phyloP scores from a whole-genome alignment of 2,888 invertebrate species.

The Drosophila melanocephala region DNA sequence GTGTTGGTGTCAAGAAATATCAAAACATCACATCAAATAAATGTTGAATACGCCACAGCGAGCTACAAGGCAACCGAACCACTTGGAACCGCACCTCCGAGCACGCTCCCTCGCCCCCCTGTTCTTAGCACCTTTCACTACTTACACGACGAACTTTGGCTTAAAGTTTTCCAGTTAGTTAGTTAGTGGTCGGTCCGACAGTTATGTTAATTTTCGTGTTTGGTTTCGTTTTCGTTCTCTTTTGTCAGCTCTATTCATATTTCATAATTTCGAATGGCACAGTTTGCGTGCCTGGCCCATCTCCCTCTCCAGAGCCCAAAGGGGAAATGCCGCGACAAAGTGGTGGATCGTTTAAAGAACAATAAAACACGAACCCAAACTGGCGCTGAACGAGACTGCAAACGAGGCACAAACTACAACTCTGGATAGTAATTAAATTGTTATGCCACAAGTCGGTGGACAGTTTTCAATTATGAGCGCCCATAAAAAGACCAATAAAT shows the following conservation, averaged over 20 bases:
- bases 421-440: slow-evolving; percentile 76
- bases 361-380: slow-evolving; percentile 72
- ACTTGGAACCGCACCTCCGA: slow-evolving; percentile 18
- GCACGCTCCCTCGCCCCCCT: slow-evolving; percentile 17
- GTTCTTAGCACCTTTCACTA: slow-evolving; percentile 66
- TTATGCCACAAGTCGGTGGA: slow-evolving; percentile 63
- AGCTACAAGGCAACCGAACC: slow-evolving; percentile 26
- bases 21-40: slow-evolving; percentile 86
- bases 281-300: slow-evolving; percentile 61
- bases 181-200: slow-evolving; percentile 42
- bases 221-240: slow-evolving; percentile 61
- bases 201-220: slow-evolving; percentile 73
- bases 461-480: slow-evolving; percentile 60
- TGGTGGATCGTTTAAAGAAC: slow-evolving; percentile 82
- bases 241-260: slow-evolving; percentile 63
- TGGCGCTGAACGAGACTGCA: slow-evolving; percentile 19
- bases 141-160: slow-evolving; percentile 46
- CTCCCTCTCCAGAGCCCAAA: not conserved
- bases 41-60: slow-evolving; percentile 79
- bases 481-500: slow-evolving; percentile 69
- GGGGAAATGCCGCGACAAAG: slow-evolving; percentile 70
- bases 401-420: slow-evolving; percentile 38
- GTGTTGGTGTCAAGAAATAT: slow-evolving; percentile 86
- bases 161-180: slow-evolving; percentile 49
- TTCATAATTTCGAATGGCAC: slow-evolving; percentile 62